Conservation (phyloP, 2,888 invertebrate species). For the Campoplex capitator region DNA sequence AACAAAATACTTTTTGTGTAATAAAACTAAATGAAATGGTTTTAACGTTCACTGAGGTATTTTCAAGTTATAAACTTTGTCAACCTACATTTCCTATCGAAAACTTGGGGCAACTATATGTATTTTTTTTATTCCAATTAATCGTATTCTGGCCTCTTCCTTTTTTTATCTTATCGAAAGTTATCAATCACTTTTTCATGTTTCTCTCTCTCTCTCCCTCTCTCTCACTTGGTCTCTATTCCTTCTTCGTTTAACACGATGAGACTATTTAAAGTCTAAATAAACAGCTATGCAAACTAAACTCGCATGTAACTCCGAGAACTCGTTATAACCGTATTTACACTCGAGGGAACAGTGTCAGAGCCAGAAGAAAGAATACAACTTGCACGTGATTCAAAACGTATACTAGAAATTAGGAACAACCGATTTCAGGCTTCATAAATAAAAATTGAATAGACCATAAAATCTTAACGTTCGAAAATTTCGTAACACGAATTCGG, state of each 20-base stretch:
- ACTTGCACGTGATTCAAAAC: slow-evolving; percentile 22
- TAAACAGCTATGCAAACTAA: slow-evolving; percentile 47
- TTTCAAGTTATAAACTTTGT: neutral
- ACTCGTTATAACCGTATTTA: slow-evolving; percentile 32
- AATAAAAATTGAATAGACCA: neutral
- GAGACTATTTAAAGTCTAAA: slow-evolving; percentile 33
- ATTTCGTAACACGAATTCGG: neutral
- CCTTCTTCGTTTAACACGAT: slow-evolving; percentile 5
- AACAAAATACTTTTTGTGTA: neutral
- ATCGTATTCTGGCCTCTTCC: slow-evolving; percentile 15
- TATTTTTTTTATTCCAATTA: neutral
- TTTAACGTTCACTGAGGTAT: neutral
- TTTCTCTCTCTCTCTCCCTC: neutral
- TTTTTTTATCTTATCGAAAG: slow-evolving; percentile 35
- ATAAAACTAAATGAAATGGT: neutral
- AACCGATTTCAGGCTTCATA: neutral
- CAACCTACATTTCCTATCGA: neutral
- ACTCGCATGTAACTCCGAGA: slow-evolving; percentile 29
- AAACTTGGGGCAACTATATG: neutral
- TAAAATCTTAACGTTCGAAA: neutral
- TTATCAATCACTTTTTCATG: slow-evolving; percentile 32
- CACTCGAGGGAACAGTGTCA: slow-evolving; percentile 23
- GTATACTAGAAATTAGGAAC: neutral
- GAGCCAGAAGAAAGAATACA: slow-evolving; percentile 16
- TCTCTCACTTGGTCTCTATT: neutral